phyloP scores from a whole-genome alignment of 2,888 invertebrate species.

The Matsumyia berberina region DNA sequence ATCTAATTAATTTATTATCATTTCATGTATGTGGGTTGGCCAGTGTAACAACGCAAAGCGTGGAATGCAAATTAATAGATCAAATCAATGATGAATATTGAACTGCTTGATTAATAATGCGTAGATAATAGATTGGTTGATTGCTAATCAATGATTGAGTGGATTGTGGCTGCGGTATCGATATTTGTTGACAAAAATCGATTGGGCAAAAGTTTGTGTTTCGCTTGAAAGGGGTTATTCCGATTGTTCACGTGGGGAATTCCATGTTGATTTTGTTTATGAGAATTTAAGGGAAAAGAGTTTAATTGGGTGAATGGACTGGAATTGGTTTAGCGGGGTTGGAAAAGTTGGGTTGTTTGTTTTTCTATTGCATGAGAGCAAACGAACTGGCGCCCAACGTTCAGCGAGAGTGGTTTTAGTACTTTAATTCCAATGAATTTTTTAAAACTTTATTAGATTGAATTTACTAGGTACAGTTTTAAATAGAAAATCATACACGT shows the following conservation, averaged over 20 bases:
- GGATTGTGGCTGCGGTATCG: slow-evolving; percentile 45
- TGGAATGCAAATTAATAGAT: slow-evolving; percentile 70
- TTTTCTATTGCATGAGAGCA: too few relatives aligned
- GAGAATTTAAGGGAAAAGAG: slow-evolving; percentile 17
- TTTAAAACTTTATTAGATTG: too few relatives aligned
- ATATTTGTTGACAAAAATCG: slow-evolving; percentile 27
- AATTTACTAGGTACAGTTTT: too few relatives aligned
- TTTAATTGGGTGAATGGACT: background rate
- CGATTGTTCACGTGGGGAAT: background rate
- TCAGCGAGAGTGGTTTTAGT: too few relatives aligned
- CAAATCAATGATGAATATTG: slow-evolving; percentile 64
- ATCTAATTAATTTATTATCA: slow-evolving; percentile 67
- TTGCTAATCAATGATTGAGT: slow-evolving; percentile 69
- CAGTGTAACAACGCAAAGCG: slow-evolving; percentile 36
- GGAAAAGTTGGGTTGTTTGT: background rate
- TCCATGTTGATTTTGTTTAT: slow-evolving; percentile 11
- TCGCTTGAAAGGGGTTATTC: slow-evolving; percentile 8
- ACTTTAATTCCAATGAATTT: too few relatives aligned
- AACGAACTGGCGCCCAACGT: too few relatives aligned
- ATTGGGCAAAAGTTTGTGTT: slow-evolving; percentile 14
- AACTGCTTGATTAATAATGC: slow-evolving; percentile 55
- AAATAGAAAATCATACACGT: too few relatives aligned
- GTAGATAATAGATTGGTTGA: slow-evolving; percentile 65
- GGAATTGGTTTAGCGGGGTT: background rate
- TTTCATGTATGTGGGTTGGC: background rate